Evolutionary conservation across 2,797 vertebrate species (phyloP).

Genomic region (Sardinella longiceps): DNA sequence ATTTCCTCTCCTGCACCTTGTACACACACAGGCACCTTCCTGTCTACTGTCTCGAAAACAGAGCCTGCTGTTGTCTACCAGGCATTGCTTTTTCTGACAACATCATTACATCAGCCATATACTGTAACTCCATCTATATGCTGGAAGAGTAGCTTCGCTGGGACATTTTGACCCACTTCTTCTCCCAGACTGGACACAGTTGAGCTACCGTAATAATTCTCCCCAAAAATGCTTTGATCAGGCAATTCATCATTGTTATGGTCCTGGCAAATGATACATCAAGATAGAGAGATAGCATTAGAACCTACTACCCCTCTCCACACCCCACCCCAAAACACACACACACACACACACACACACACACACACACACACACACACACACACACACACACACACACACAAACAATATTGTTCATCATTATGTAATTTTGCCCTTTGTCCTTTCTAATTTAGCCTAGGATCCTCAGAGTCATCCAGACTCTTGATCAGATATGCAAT

Average conservation of each 20-base stretch:
- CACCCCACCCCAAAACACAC: too few relatives aligned
- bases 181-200: neutral
- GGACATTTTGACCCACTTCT: neutral
- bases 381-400: too few relatives aligned
- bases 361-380: too few relatives aligned
- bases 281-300: too few relatives aligned
- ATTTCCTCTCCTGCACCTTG: too few relatives aligned
- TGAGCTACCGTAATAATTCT: neutral
- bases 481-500: neutral
- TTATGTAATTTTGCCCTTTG: too few relatives aligned
- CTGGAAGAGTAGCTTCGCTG: neutral
- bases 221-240: neutral
- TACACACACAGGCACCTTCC: neutral
- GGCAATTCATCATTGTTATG: neutral
- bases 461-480: too few relatives aligned
- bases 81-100: conserved; percentile 1
- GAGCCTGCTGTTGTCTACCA: neutral
- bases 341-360: too few relatives aligned
- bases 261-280: neutral
- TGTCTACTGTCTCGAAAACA: neutral
- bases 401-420: too few relatives aligned
- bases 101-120: conserved; percentile 1
- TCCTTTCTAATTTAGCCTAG: too few relatives aligned
- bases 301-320: too few relatives aligned
- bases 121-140: neutral